Base-by-base conservation (phyloP, 2,113 vertebrate species). In the Trochalopteron elliotii region DNA sequence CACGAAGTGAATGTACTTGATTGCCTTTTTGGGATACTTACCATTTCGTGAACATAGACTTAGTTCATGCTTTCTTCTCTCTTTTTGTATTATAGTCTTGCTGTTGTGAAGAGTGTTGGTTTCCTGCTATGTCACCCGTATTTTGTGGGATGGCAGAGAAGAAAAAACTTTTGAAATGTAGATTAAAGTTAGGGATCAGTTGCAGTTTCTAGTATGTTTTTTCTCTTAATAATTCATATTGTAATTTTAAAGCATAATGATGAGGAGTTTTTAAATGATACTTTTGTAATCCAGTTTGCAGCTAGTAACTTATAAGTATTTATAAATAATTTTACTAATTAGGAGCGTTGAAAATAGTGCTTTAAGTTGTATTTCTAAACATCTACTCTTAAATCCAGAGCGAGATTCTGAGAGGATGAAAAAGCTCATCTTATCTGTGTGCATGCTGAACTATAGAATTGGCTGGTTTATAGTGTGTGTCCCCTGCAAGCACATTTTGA, bases 21-120 rank as follows among this genome's bases (percentile, higher is more conserved):
- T 61, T 53, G 40, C 13, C 39, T 69, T 63, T 63, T n/a, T 45
- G 37, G 39, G 28, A 31, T 24, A 4, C 20, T 55, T 85, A 8
- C 0, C 30, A 4, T 68, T n/a, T 82, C 12, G 5, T 35, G 8
- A 39, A 10, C 16, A 2, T 5, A 20, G 24, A 12, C 4, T 39
- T 49, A 27, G 18, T 47, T 56, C 4, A 6, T 50, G 24, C 30
- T 76, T 86, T 40, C 22, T 52, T 44, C 68, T 42, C 39, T 68
- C 31, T 63, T 44, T 20, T 45, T 68, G 35, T 25, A 5, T 27
- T 57, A 6, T 3, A 57, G 45, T 53, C 23, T 37, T 49, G 20
- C 35, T 49, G 2, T 64, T 47, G 9, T 19, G 18, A 52, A n/a
- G 30, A 52, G 40, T 27, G 3, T 47, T 77, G 53, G 9, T 72